Evolutionary conservation across 2,113 vertebrate species (phyloP), one percentile per base, ranked within the genome.

Genomic region (Ptychochromis oligacanthus): DNA sequence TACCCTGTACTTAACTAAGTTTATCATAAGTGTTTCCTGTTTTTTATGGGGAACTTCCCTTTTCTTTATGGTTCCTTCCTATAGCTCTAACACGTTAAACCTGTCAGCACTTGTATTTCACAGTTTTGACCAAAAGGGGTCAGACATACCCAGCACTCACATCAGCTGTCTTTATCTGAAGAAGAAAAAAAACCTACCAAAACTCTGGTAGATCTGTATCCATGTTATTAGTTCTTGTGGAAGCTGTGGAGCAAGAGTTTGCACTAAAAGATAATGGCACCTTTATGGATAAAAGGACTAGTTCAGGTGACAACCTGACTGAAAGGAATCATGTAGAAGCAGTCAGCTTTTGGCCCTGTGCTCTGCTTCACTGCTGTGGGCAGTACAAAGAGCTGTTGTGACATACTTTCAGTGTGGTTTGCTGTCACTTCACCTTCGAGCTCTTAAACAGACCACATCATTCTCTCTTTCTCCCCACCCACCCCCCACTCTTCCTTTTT

Each of bases 361-460:
- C 57, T 86, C 85, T 67, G 74, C 87, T 64, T 67, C 81, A 31
- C 60, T 1, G 28, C 87, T 75, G 72, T 74, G 80, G 84, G 84
- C 76, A 85, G 78, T 46, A 76, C 58, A 77, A 74, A 81, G 79
- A 81, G 36, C 7, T 38, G 62, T 86, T 83, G 84, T 85, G 83
- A 90, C 89, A 88, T 56, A 88, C 88, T 86, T 87, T 87, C 79
- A 77, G 15, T 67, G 85, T 79, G 87, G 78, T 85, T 89, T 52
- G 78, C 87, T 86, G 87, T 85, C 89, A 88, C 81, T 80, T 86
- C 80, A 84, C 77, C 75, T 46, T 62, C 57, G 78, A 84, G 80
- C 77, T 58, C 82, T 88, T 87, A 82, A 89, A 88, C 83, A 86
- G 86, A 80, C 82, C 55, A 28, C 85, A 81, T 89, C 91, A 83